phyloP scores from a whole-genome alignment of 2,113 vertebrate species.

The Anoplopoma fimbria region DNA sequence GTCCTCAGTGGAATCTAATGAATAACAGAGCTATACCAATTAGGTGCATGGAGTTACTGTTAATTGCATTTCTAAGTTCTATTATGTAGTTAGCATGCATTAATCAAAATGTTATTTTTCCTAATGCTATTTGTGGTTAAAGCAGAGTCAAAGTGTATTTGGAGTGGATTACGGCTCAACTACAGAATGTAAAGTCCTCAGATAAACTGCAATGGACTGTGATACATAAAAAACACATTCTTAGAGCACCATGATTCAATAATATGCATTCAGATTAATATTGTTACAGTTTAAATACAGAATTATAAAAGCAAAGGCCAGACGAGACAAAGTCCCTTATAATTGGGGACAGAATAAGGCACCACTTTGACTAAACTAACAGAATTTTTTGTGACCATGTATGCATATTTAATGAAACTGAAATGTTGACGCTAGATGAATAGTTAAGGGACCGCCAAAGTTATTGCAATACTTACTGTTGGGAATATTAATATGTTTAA shows the following conservation, averaged over 20 bases:
- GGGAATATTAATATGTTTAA: background rate
- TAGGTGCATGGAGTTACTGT: conserved; percentile 71
- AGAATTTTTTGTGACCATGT: background rate
- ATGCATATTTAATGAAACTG: conserved; percentile 10
- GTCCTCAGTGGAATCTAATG: conserved; percentile 79
- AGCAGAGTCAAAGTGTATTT: conserved; percentile 77
- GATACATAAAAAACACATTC: conserved; percentile 47
- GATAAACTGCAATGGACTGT: conserved; percentile 48
- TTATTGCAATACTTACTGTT: background rate
- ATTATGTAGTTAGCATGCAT: conserved; percentile 84
- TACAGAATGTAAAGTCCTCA: conserved; percentile 49
- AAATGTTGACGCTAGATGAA: background rate
- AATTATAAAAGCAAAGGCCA: conserved; percentile 39
- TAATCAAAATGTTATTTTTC: conserved; percentile 83
- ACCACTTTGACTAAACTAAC: conserved; percentile 16
- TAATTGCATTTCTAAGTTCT: conserved; percentile 83
- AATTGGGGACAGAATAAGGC: conserved; percentile 5
- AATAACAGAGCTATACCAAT: conserved; percentile 79
- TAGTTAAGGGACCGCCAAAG: background rate
- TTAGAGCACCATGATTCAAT: conserved; percentile 47
- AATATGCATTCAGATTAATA: conserved; percentile 41
- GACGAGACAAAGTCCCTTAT: conserved; percentile 19
- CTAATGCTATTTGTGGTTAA: conserved; percentile 74
- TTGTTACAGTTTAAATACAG: conserved; percentile 30
- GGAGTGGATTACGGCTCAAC: conserved; percentile 60